Evolutionary conservation across 2,113 vertebrate species (phyloP).

Genomic region (Paratilapia polleni): DNA sequence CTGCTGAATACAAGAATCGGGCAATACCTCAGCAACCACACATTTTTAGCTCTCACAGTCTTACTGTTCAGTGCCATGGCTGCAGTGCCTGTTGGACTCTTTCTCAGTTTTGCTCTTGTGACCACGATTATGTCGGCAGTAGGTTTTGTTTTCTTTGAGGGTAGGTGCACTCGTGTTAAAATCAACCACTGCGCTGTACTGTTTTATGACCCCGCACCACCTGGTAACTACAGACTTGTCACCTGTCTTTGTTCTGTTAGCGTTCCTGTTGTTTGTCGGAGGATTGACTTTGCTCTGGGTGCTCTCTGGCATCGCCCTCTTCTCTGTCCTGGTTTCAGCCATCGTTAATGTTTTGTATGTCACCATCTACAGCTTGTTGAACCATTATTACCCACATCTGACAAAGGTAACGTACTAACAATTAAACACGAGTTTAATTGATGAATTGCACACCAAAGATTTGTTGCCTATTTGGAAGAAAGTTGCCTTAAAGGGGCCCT

Average conservation of each 20-base stretch:
- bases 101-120: slow-evolving; percentile 83
- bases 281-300: slow-evolving; percentile 83
- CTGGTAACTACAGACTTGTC: not conserved
- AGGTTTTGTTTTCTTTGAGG: slow-evolving; percentile 86
- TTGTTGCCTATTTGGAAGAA: not conserved
- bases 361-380: slow-evolving; percentile 74
- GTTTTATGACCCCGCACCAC: not conserved
- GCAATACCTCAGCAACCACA: slow-evolving; percentile 85
- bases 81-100: slow-evolving; percentile 84
- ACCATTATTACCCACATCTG: slow-evolving; percentile 72
- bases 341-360: slow-evolving; percentile 74
- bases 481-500: not conserved
- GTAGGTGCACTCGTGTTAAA: slow-evolving; percentile 66
- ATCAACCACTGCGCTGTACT: not conserved
- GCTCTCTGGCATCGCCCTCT: slow-evolving; percentile 82
- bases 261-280: slow-evolving; percentile 81
- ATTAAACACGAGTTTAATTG: not conserved
- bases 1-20: slow-evolving; percentile 84
- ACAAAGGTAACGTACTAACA: slow-evolving; percentile 44
- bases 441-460: not conserved
- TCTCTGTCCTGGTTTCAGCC: slow-evolving; percentile 80
- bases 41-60: slow-evolving; percentile 82
- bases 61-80: slow-evolving; percentile 84
- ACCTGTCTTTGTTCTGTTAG: slow-evolving; percentile 65
- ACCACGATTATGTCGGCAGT: slow-evolving; percentile 80